Evolutionary conservation across 2,888 invertebrate genomes (phyloP), one percentile per base, ranked within the genome.

Genomic region (Dicyrtomina minuta): DNA sequence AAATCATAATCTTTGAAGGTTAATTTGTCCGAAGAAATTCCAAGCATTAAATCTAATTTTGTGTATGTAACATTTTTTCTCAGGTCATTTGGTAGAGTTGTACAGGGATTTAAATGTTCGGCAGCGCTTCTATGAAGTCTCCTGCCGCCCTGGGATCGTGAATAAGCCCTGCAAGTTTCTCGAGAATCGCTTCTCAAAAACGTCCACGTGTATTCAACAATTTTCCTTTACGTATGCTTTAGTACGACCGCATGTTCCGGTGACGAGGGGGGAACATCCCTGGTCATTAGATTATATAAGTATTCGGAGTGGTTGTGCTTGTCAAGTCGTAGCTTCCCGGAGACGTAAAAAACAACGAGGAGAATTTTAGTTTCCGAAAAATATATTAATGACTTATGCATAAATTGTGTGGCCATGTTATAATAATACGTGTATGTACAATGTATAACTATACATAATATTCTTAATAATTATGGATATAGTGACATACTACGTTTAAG

Each of bases 71-170:
- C n/a, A n/a, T n/a, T n/a, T n/a, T n/a, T n/a, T n/a, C n/a, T n/a
- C n/a, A 78, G 77, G 77, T 10, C 74, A 78, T 64, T 66, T 74
- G 62, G 76, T 78, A 26, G 72, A 74, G n/a, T 65, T 78, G 33
- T 78, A 75, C 70, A 70, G 70, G 41, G 77, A 76, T 69, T 71
- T 68, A 5, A 56, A 61, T 43, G 72, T 77, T 0, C 70, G 69
- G 15, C 77, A 78, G 58, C 53, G 73, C 15, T 75, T 78, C 65
- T 73, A 76, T 53, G 77, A 78, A 66, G 66, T 72, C 20, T 72
- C 75, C 20, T 78, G 77, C 60, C 72, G 73, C 22, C 72, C 66
- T 15, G 70, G 66, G 22, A 61, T 74, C n/a, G 65, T 68, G 10
- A 69, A 72, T 6, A 55, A 73, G 43, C 73, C 75, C 10, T 78